Conservation (phyloP, 2,113 vertebrate species). For the Ginglymostoma cirratum region DNA sequence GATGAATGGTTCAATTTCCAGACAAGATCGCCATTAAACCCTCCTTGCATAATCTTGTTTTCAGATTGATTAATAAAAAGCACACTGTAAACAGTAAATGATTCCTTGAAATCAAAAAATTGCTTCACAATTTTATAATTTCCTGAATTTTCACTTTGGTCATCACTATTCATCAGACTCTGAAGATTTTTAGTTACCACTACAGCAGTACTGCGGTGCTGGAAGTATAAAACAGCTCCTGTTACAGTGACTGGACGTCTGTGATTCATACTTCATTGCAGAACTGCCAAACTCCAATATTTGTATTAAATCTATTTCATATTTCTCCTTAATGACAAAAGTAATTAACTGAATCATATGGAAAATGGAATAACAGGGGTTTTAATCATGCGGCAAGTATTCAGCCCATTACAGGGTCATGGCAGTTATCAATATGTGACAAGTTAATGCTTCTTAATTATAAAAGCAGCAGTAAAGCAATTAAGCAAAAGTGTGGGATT, state of each 20-base stretch:
- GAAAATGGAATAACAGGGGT: conserved; percentile 32
- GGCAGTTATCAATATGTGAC: conserved; percentile 48
- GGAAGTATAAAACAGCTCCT: neutral
- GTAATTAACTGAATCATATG: conserved; percentile 40
- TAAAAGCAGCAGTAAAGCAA: conserved; percentile 51
- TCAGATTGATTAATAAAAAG: conserved; percentile 13
- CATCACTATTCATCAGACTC: neutral
- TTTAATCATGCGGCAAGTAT: conserved; percentile 43
- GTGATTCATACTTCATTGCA: neutral
- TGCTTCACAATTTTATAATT: neutral
- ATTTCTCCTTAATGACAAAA: conserved; percentile 42
- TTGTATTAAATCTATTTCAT: conserved; percentile 26
- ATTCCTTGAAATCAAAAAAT: neutral
- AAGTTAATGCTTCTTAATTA: conserved; percentile 53
- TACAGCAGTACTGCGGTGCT: neutral
- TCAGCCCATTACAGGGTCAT: conserved; percentile 47
- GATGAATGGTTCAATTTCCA: neutral
- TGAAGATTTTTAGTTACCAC: conserved; percentile 31
- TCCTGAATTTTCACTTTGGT: conserved; percentile 13
- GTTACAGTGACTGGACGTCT: neutral
- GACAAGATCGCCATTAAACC: neutral
- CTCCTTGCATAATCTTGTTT: neutral
- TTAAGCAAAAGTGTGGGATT: conserved; percentile 51
- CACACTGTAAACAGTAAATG: neutral
- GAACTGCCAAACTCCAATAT: conserved; percentile 26